Percentiles rank a stretch among this genome's conserved stretches.
Conservation (phyloP, 2,113 vertebrate genomes). For the Lagenorhynchus albirostris region DNA sequence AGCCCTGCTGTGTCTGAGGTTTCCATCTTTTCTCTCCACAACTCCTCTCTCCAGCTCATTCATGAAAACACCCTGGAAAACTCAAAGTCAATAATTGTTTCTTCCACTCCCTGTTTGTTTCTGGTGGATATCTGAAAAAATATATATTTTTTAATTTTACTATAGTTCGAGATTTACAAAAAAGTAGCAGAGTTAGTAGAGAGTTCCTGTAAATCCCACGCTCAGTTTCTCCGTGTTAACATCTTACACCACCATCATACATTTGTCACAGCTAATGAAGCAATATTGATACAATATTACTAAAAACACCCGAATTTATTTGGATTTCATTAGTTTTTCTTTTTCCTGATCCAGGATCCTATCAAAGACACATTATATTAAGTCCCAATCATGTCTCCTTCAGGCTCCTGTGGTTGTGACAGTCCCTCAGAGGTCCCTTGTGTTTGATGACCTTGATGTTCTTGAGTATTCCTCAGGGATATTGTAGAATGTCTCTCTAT, state of each 20-base stretch:
- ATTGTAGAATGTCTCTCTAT: too few relatives aligned
- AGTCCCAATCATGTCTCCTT: background rate
- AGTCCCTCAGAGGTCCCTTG: background rate
- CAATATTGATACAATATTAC: background rate
- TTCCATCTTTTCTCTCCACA: background rate
- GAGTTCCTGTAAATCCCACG: background rate
- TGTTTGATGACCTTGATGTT: background rate
- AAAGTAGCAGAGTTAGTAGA: background rate
- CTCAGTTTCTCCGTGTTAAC: background rate
- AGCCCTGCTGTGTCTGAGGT: background rate
- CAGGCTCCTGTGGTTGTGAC: background rate
- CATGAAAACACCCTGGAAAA: background rate
- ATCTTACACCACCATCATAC: background rate
- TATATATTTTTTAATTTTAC: too few relatives aligned
- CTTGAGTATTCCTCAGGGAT: rapidly evolving
- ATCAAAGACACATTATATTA: background rate
- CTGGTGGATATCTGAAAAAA: too few relatives aligned
- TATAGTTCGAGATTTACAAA: background rate
- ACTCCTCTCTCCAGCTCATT: background rate
- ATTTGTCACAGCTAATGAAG: background rate
- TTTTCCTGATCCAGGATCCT: background rate
- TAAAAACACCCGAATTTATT: background rate
- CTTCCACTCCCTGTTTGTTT: background rate
- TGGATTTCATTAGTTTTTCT: background rate
- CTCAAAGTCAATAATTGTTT: background rate